Percentiles rank a stretch among this genome's conserved stretches.
Evolutionary conservation across 1,140 invertebrate species (phyloP).

Genomic region (Drosophila kikkawai): DNA sequence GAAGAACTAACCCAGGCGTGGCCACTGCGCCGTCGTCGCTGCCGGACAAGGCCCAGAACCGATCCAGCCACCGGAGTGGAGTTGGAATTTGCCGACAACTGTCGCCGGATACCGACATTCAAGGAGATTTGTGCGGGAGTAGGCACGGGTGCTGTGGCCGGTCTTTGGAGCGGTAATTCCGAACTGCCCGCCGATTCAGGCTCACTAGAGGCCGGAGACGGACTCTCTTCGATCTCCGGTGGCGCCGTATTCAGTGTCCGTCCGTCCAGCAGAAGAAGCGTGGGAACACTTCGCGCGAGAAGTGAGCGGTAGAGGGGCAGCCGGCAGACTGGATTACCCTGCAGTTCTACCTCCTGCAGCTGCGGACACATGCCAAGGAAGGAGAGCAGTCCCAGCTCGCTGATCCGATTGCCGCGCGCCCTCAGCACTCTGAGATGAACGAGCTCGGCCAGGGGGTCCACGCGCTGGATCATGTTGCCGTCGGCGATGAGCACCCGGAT

Average conservation of each 20-base stretch:
- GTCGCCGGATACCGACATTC: conserved; percentile 39
- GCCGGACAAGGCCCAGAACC: conserved; percentile 71
- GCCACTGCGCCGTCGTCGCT: conserved; percentile 61
- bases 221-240: conserved; percentile 29
- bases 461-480: conserved; percentile 87
- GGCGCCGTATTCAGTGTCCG: conserved; percentile 29
- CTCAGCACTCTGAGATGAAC: conserved; percentile 65
- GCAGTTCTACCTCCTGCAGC: conserved; percentile 84
- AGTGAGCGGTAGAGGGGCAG: conserved; percentile 77
- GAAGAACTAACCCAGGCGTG: conserved; percentile 75
- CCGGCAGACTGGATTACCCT: conserved; percentile 84
- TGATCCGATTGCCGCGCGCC: conserved; percentile 83
- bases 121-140: conserved; percentile 40
- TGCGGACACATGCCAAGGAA: conserved; percentile 85
- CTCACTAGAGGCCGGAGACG: conserved; percentile 68
- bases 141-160: conserved; percentile 58
- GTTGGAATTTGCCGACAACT: conserved; percentile 11
- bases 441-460: conserved; percentile 86
- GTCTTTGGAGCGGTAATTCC: conserved; percentile 33
- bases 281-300: conserved; percentile 82
- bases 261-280: conserved; percentile 84
- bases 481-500: conserved; percentile 88
- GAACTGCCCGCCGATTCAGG: conserved; percentile 43
- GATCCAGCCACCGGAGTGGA: conserved; percentile 74
- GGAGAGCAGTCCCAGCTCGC: conserved; percentile 80